Evolutionary conservation across 30 jellyfish, hydroid and myxozoan species (phyloP).

Genomic region (Cassiopea andromeda): DNA sequence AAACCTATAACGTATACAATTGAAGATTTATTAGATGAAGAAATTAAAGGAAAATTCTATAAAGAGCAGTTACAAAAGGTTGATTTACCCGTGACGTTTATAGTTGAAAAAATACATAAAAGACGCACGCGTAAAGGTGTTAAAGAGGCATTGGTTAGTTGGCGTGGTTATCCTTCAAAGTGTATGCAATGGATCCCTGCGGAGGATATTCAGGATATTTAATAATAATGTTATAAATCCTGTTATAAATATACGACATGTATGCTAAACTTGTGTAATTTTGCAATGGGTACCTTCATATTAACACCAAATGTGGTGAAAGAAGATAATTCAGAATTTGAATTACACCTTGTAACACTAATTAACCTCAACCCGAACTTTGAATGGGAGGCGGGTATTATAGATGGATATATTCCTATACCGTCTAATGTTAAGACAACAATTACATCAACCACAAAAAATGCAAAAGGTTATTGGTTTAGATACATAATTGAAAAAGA

Average conservation of each 20-base stretch:
- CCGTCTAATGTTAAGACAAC: not conserved
- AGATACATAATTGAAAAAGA: too few species aligned
- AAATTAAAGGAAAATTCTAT: not conserved
- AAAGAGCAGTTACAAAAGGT: not conserved
- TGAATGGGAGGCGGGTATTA: not conserved
- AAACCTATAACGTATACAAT: not conserved
- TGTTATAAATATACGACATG: too few species aligned
- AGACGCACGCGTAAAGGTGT: not conserved
- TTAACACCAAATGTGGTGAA: too few species aligned
- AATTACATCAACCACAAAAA: too few species aligned
- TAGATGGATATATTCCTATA: not conserved
- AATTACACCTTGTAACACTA: not conserved
- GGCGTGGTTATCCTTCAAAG: not conserved
- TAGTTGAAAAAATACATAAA: not conserved
- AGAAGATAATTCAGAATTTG: not conserved
- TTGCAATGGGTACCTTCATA: too few species aligned
- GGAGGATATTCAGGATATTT: not conserved
- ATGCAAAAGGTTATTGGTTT: not conserved
- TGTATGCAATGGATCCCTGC: conserved; percentile 1
- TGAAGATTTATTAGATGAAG: not conserved
- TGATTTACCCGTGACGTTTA: not conserved
- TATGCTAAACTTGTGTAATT: too few species aligned
- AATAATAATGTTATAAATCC: too few species aligned
- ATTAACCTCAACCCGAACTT: not conserved
- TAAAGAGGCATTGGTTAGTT: not conserved